A percentile compares a stretch with the other conserved stretches of the same genome.
These are phyloP conservation scores for Mormyrops boulengeri DNA, from an alignment of 2,797 vertebrate genomes.

Conservation along the genomic window DNA sequence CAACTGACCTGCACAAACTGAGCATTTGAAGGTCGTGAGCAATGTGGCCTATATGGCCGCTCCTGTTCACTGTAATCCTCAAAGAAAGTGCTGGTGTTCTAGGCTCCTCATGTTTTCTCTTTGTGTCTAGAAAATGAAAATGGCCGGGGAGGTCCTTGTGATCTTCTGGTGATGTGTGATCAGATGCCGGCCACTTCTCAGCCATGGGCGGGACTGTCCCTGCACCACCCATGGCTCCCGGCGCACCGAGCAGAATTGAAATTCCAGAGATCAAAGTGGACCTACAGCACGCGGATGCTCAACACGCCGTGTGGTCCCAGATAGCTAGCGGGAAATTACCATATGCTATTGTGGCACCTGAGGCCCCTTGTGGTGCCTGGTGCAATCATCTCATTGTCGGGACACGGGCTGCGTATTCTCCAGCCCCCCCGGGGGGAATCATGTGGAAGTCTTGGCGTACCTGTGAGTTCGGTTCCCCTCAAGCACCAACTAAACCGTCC, in stretches of 20 bases:
- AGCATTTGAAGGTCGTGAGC: background rate
- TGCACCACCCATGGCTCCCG: background rate
- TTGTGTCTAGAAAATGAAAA: background rate
- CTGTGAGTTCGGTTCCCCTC: background rate
- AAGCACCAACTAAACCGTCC: background rate
- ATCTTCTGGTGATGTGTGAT: background rate
- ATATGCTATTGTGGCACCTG: background rate
- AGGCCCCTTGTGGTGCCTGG: background rate
- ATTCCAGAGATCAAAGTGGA: background rate
- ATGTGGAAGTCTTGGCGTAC: background rate
- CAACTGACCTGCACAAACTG: background rate
- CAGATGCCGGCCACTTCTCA: background rate
- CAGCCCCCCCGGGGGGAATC: background rate
- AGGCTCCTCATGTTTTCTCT: background rate
- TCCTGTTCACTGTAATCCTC: background rate
- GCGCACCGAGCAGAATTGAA: background rate
- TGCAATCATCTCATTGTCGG: background rate
- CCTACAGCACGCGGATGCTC: background rate
- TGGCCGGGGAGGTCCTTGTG: background rate
- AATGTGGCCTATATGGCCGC: background rate
- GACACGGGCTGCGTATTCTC: background rate
- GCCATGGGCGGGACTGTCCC: background rate
- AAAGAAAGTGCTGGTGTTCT: background rate
- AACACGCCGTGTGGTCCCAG: background rate
- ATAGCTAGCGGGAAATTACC: constrained; percentile 2